These are phyloP conservation scores for Philereme vetulata DNA, from an alignment of 2,888 invertebrate genomes.

Conservation along the genomic window DNA sequence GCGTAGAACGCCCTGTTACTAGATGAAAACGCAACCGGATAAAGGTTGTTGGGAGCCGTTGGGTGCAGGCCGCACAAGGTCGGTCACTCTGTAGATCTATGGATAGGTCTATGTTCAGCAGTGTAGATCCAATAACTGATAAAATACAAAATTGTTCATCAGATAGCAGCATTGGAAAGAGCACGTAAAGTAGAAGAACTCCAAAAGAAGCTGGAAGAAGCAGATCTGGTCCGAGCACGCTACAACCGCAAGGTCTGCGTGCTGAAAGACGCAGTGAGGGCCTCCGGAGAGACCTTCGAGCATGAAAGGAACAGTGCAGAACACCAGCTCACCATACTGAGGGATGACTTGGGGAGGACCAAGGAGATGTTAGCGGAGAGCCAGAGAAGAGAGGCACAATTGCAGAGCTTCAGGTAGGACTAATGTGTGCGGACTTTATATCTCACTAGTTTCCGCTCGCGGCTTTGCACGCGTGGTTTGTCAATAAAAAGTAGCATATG, in stretches of 20 bases:
- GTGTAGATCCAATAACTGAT: too few species aligned
- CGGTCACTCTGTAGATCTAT: too few species aligned
- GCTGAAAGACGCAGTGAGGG: slow-evolving; percentile 88
- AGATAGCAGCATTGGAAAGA: slow-evolving; percentile 91
- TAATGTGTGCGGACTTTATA: too few species aligned
- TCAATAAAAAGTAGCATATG: too few species aligned
- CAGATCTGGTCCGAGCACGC: slow-evolving; percentile 90
- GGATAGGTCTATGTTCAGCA: too few species aligned
- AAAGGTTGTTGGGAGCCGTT: too few species aligned
- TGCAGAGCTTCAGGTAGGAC: slow-evolving; percentile 87
- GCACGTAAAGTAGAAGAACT: slow-evolving; percentile 93
- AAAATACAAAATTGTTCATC: neutral
- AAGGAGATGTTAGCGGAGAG: slow-evolving; percentile 90
- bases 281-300: slow-evolving; percentile 87
- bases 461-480: too few species aligned
- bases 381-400: slow-evolving; percentile 89
- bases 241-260: slow-evolving; percentile 89
- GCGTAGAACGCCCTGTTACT: too few species aligned
- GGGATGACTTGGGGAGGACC: slow-evolving; percentile 89
- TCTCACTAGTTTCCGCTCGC: too few species aligned
- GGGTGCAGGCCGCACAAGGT: too few species aligned
- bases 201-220: slow-evolving; percentile 91
- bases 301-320: slow-evolving; percentile 88
- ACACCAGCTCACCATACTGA: slow-evolving; percentile 87
- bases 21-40: too few species aligned